Conservation (phyloP, 2,113 vertebrate genomes). For the Austrofundulus limnaeus region DNA sequence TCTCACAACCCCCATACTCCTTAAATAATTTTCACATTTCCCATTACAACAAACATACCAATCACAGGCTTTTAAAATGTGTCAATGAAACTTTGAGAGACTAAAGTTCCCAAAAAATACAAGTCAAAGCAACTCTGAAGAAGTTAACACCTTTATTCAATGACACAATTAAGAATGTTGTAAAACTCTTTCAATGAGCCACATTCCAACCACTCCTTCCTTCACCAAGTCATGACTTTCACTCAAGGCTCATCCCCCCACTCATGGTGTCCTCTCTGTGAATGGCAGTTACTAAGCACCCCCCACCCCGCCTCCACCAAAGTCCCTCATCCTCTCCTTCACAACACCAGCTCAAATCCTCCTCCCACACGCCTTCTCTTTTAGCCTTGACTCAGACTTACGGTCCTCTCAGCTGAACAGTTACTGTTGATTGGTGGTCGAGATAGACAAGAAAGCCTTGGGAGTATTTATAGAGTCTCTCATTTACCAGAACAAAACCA, state of each 20-base stretch:
- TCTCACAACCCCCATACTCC: too few relatives aligned
- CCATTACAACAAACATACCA: too few relatives aligned
- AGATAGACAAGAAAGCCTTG: slow-evolving; percentile 74
- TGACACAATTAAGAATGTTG: slow-evolving; percentile 23
- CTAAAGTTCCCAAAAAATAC: background rate
- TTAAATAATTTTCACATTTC: too few relatives aligned
- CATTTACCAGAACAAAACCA: slow-evolving; percentile 81
- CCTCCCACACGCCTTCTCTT: slow-evolving; percentile 47
- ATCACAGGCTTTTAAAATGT: background rate
- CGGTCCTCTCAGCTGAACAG: slow-evolving; percentile 64
- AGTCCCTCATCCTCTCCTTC: slow-evolving; percentile 35
- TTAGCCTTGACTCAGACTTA: slow-evolving; percentile 75
- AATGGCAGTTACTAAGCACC: slow-evolving; percentile 56
- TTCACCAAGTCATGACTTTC: slow-evolving; percentile 57
- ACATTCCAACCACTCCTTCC: slow-evolving; percentile 20
- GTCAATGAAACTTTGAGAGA: slow-evolving; percentile 1
- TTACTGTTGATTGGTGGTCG: slow-evolving; percentile 72
- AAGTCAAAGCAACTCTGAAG: background rate
- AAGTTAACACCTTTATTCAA: slow-evolving; percentile 11
- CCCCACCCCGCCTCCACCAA: slow-evolving; percentile 11
- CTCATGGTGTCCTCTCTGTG: slow-evolving; percentile 51
- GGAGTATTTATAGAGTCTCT: slow-evolving; percentile 81
- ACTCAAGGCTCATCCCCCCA: slow-evolving; percentile 48
- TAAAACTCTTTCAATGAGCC: slow-evolving; percentile 34
- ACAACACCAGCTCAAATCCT: slow-evolving; percentile 48